Base-by-base conservation (phyloP, 2,113 vertebrate species). In the Charadrius vociferus region DNA sequence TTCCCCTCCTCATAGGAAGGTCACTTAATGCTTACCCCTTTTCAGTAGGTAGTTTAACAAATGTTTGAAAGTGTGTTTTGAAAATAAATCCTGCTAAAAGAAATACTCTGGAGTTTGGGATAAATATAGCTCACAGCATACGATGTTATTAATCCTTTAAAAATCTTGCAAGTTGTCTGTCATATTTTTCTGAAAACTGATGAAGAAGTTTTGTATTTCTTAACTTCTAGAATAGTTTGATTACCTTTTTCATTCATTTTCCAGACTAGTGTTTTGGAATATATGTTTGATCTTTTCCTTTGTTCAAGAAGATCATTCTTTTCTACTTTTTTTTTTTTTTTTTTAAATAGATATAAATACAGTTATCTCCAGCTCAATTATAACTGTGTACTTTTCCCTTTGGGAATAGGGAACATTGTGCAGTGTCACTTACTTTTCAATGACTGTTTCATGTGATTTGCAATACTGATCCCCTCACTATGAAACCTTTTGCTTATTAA, bases 11-110 rank as follows among this genome's bases (percentile, higher is more conserved):
- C 52, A 16, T 26, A 71, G 75, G 22, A 65, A n/a, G 7, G 17
- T 39, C 29, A 81, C 19, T 85, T 72, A 37, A 71, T 36, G 36
- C 92, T 91, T 39, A 67, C 49, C 5, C 7, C 6, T 85, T 95
- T 90, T 89, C 65, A 58, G 62, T 45, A 58, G 34, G 49, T 70
- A 77, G 68, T 30, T 89, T 68, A 77, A 68, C 10, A 36, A 43
- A 41, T 52, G 56, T 66, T 67, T 81, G 56, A 56, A 73, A 83
- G 18, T 66, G 26, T 88, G 58, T 37, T 88, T 73, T 21, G 45
- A 88, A 93, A 96, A 85, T 43, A 85, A 89, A 55, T 26, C 10
- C 12, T 68, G 45, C 43, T 85, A 75, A 93, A 94, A 84, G 34
- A 95, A 86, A 81, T 63, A 56, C 6, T 55, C 52, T 10, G 26